phyloP scores from a whole-genome alignment of 2,113 vertebrate species.

The Cyphomyrus plagiostoma region DNA sequence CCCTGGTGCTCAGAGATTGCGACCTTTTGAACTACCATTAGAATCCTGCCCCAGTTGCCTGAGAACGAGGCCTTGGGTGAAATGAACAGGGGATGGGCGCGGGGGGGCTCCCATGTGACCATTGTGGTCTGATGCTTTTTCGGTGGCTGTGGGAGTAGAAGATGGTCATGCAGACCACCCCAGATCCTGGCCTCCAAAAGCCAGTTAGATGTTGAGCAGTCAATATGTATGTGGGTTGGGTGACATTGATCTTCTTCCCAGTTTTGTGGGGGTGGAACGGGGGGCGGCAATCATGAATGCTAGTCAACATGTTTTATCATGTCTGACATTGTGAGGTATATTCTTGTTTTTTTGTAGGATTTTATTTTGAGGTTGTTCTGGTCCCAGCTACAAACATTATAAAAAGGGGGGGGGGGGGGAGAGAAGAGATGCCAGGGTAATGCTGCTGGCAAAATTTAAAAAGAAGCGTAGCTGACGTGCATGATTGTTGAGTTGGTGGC shows the following conservation, averaged over 20 bases:
- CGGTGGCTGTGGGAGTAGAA: not conserved
- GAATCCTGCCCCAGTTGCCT: conserved; percentile 14
- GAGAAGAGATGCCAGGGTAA: not conserved
- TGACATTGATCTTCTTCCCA: not conserved
- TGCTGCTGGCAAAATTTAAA: not conserved
- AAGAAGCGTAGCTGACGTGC: not conserved
- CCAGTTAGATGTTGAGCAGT: conserved; percentile 52
- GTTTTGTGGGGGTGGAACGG: not conserved
- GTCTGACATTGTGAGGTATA: not conserved
- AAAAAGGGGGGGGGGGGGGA: not conserved
- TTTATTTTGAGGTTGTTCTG: not conserved
- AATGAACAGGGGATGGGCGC: not conserved
- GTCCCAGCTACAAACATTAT: not conserved
- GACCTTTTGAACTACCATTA: conserved; percentile 22
- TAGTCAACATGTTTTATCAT: not conserved
- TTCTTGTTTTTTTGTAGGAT: not conserved
- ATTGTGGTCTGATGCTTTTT: conserved; percentile 20
- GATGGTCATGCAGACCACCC: not conserved
- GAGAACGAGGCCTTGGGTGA: not conserved
- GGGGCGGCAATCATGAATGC: not conserved
- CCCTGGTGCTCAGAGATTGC: not conserved
- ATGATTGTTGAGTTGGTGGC: not conserved
- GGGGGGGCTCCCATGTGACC: not conserved
- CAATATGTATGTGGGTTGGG: conserved; percentile 19
- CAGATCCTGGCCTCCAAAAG: conserved; percentile 43